Evolutionary conservation across 2,113 vertebrate species (phyloP).

Genomic region (Pitta sordida): DNA sequence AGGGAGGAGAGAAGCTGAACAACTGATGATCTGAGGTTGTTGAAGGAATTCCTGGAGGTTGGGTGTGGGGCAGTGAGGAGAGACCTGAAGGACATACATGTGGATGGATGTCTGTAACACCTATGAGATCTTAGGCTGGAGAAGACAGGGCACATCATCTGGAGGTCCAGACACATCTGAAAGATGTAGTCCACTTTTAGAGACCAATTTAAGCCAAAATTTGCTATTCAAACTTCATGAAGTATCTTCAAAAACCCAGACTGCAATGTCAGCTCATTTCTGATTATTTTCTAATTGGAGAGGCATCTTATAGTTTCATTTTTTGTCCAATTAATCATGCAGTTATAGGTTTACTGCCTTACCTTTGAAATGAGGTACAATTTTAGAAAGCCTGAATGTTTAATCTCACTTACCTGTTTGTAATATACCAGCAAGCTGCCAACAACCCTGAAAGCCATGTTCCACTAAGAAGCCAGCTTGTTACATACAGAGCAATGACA

Average conservation of each 20-base stretch:
- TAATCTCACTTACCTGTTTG: conserved; percentile 84
- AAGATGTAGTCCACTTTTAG: background rate
- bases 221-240: background rate
- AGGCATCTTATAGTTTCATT: background rate
- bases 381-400: background rate
- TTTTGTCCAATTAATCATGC: background rate
- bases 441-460: conserved; percentile 90
- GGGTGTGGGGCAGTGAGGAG: background rate
- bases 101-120: background rate
- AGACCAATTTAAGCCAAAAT: background rate
- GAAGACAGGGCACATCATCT: background rate
- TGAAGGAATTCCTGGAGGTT: background rate
- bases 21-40: background rate
- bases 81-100: background rate
- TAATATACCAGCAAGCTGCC: conserved; percentile 90
- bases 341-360: background rate
- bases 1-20: background rate
- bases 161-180: background rate
- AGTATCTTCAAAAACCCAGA: background rate
- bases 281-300: background rate
- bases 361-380: conserved; percentile 6
- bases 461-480: conserved; percentile 92
- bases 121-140: background rate
- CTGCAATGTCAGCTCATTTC: background rate
- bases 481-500: conserved; percentile 89